Conservation (phyloP, 2,888 invertebrate genomes). For the Orthosia incerta region DNA sequence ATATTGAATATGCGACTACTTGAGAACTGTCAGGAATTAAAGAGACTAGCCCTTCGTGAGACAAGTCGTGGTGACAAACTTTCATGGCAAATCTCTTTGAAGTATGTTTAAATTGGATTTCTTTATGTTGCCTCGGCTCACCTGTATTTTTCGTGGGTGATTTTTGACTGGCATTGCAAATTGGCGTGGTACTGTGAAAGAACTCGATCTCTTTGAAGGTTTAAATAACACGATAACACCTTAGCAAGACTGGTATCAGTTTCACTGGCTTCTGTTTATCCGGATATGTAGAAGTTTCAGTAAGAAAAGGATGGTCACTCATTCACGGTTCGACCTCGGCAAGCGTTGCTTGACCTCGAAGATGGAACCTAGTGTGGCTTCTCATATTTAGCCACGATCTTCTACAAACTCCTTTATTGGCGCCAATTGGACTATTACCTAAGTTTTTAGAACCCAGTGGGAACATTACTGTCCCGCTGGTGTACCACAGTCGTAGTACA, state of each 20-base stretch:
- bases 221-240: background rate
- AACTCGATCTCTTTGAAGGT: background rate
- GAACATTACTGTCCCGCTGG: background rate
- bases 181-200: background rate
- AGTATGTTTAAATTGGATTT: background rate
- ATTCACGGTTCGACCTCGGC: too few relatives aligned
- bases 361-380: too few relatives aligned
- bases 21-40: slow-evolving; percentile 10
- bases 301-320: too few relatives aligned
- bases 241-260: too few relatives aligned
- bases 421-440: too few relatives aligned
- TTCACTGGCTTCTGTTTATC: too few relatives aligned
- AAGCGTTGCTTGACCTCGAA: too few relatives aligned
- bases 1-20: background rate
- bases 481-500: background rate
- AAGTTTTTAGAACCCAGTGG: background rate
- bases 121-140: background rate
- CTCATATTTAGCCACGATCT: too few relatives aligned
- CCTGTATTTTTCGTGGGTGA: background rate
- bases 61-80: background rate
- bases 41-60: background rate
- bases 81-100: background rate
- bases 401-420: too few relatives aligned
- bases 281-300: too few relatives aligned
- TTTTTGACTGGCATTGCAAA: background rate